Conservation (phyloP, 2,113 vertebrate genomes). For the Macroglossus sobrinus region DNA sequence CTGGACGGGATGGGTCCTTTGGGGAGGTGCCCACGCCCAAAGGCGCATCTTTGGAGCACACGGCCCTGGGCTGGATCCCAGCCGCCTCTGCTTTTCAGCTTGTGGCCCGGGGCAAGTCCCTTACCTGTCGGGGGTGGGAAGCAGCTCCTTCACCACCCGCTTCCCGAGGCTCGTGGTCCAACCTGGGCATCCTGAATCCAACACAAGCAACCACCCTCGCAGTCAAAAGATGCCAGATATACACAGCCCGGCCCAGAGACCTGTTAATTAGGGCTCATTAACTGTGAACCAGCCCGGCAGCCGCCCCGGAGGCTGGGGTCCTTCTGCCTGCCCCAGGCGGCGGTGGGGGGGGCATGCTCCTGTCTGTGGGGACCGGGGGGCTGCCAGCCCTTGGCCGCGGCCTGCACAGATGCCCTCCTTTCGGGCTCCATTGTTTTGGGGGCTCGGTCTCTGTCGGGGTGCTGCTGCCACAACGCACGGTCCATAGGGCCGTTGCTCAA, state of each 20-base stretch:
- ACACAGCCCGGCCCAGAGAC: neutral
- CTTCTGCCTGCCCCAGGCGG: neutral
- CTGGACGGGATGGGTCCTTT: no score
- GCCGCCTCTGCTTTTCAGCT: no score
- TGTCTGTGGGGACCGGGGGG: neutral
- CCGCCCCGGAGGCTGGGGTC: fast-evolving
- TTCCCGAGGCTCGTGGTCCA: neutral
- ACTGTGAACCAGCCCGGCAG: fast-evolving
- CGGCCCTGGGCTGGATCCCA: no score
- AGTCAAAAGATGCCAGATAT: fast-evolving
- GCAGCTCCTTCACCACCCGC: neutral
- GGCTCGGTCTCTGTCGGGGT: neutral
- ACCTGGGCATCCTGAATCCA: neutral
- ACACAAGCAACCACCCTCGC: neutral
- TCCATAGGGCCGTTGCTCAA: neutral
- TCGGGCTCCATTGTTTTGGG: neutral
- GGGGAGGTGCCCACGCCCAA: no score
- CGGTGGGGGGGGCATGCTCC: neutral
- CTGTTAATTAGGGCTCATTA: neutral
- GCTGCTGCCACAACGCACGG: neutral
- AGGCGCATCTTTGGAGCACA: no score
- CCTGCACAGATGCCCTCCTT: neutral
- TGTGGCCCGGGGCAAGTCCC: no score
- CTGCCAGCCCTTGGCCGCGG: neutral
- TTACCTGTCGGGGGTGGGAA: no score